Evolutionary conservation across 92 coral and sea anemone species (phyloP).

Genomic region (Porites cylindrica): DNA sequence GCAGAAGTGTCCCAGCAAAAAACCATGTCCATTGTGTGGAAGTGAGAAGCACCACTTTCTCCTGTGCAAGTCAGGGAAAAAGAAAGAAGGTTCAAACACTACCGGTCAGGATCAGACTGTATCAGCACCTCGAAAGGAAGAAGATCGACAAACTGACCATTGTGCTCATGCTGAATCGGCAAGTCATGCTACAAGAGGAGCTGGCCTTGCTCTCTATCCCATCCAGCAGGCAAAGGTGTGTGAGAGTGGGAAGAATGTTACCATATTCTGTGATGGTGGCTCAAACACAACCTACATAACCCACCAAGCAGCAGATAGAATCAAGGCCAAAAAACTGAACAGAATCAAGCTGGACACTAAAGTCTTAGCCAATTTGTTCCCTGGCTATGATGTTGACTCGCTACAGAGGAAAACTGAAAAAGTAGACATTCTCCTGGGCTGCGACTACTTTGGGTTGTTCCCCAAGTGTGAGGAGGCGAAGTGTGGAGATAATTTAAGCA

Average conservation of each 20-base stretch:
- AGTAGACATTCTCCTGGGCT: constrained; percentile 69
- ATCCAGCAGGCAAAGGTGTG: constrained; percentile 73
- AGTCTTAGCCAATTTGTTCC: constrained; percentile 65
- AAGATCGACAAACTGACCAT: constrained; percentile 13
- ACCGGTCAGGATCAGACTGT: constrained; percentile 26
- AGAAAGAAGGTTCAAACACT: constrained; percentile 19
- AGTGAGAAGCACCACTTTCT: constrained; percentile 66
- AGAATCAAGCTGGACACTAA: constrained; percentile 44
- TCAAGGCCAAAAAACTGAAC: constrained; percentile 52
- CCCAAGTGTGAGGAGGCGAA: constrained; percentile 69
- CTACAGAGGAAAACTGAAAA: constrained; percentile 65
- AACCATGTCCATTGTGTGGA: constrained; percentile 64
- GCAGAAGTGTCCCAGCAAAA: constrained; percentile 61
- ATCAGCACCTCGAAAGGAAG: constrained; percentile 21
- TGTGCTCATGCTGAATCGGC: constrained; percentile 37
- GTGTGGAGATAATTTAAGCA: constrained; percentile 70
- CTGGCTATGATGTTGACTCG: constrained; percentile 66
- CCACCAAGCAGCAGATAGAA: constrained; percentile 77
- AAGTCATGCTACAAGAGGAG: constrained; percentile 46
- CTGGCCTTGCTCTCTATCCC: constrained; percentile 71
- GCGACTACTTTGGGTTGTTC: constrained; percentile 71
- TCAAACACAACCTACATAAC: constrained; percentile 80
- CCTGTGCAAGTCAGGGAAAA: constrained; percentile 52
- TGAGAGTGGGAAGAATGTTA: constrained; percentile 66
- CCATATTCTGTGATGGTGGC: constrained; percentile 74